Evolutionary conservation across 2,888 invertebrate genomes (phyloP).

Genomic region (Anorthoa munda): DNA sequence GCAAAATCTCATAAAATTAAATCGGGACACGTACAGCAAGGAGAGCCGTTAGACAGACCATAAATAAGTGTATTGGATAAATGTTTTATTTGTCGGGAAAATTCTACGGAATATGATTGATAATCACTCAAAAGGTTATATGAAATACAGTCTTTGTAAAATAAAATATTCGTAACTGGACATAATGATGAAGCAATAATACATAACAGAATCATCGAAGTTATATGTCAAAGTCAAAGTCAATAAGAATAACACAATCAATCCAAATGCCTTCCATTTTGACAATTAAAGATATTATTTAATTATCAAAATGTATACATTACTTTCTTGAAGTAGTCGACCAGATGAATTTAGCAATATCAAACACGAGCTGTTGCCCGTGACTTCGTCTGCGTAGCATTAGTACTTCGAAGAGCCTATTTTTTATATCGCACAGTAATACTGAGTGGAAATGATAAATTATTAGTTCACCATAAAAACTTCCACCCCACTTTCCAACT

Average conservation of each 20-base stretch:
- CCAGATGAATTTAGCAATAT: neutral
- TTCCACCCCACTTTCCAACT: no score
- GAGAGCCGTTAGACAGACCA: conserved; percentile 33
- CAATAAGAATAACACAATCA: no score
- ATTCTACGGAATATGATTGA: neutral
- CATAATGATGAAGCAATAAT: neutral
- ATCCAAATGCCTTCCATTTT: neutral
- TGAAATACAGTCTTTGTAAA: neutral
- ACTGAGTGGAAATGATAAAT: no score
- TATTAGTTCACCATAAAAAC: no score
- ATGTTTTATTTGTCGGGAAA: conserved; percentile 18
- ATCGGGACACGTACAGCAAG: conserved; percentile 55
- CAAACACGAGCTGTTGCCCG: no score
- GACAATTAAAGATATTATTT: no score
- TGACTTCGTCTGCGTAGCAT: no score
- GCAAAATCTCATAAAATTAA: conserved; percentile 61
- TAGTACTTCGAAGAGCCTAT: no score
- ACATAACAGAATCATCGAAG: neutral
- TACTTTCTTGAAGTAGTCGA: neutral
- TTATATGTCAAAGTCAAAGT: no score
- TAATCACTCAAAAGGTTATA: neutral
- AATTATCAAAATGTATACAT: no score
- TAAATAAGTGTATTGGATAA: conserved; percentile 34
- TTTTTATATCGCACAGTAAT: no score
- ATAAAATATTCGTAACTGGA: no score